phyloP scores from a whole-genome alignment of 2,888 invertebrate species.

The Schizotus pectinicornis region DNA sequence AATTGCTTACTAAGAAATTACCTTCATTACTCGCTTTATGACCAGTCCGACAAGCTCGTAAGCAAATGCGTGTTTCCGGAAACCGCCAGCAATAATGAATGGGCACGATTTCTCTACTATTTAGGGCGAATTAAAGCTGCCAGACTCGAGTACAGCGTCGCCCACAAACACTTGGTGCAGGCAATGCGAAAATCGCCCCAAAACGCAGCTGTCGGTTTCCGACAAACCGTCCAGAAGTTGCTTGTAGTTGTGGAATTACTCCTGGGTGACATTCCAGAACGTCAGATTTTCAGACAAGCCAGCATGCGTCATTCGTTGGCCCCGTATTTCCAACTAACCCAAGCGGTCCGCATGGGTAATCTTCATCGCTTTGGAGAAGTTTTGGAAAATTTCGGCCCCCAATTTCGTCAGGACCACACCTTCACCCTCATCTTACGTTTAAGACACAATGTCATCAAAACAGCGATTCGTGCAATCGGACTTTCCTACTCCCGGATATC shows the following conservation, averaged over 20 bases:
- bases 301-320: slow-evolving; percentile 86
- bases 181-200: slow-evolving; percentile 97
- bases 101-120: slow-evolving; percentile 97
- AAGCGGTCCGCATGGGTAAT: slow-evolving; percentile 95
- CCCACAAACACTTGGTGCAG: slow-evolving; percentile 95
- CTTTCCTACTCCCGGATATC: slow-evolving; percentile 96
- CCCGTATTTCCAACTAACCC: slow-evolving; percentile 97
- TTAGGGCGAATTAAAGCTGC: slow-evolving; percentile 97
- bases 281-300: slow-evolving; percentile 92
- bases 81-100: slow-evolving; percentile 97
- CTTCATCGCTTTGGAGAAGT: slow-evolving; percentile 93
- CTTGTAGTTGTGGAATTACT: slow-evolving; percentile 94
- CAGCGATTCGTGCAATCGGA: slow-evolving; percentile 95
- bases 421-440: slow-evolving; percentile 94
- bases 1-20: slow-evolving; percentile 96
- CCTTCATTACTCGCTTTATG: slow-evolving; percentile 92
- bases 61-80: slow-evolving; percentile 97
- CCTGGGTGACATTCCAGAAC: slow-evolving; percentile 96
- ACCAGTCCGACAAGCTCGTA: slow-evolving; percentile 96
- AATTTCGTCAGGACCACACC: slow-evolving; percentile 93
- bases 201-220: slow-evolving; percentile 96
- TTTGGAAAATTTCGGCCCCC: slow-evolving; percentile 85
- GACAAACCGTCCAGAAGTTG: slow-evolving; percentile 95
- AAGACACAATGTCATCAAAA: slow-evolving; percentile 98
- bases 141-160: slow-evolving; percentile 96